Conservation (phyloP, 2,113 vertebrate genomes). For the crab-eating macaque (Macaca fascicularis) region T2T-MFA8v1.1 NC_088381.1:99403001-99403500, state of each 20-base stretch:
- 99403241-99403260: neutral
- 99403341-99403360: neutral
- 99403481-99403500: too few species aligned
- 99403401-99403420: too few species aligned
- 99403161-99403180: neutral
- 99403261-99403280: neutral
- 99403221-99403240: neutral
- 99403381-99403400: too few species aligned
- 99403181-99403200: neutral
- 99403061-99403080: neutral
- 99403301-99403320: neutral
- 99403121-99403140: neutral
- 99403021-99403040: neutral
- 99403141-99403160: constrained; percentile 24
- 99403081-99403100: neutral
- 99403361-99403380: too few species aligned
- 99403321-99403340: neutral
- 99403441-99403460: too few species aligned
- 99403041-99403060: neutral
- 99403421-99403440: too few species aligned
- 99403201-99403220: neutral
- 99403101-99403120: neutral
- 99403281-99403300: neutral
- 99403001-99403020: neutral
- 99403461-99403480: too few species aligned